A percentile compares a stretch with the other conserved stretches of the same genome.
These are phyloP conservation scores for Papilio machaon DNA, from an alignment of 1,140 invertebrate species.

Conservation along the genomic window DNA sequence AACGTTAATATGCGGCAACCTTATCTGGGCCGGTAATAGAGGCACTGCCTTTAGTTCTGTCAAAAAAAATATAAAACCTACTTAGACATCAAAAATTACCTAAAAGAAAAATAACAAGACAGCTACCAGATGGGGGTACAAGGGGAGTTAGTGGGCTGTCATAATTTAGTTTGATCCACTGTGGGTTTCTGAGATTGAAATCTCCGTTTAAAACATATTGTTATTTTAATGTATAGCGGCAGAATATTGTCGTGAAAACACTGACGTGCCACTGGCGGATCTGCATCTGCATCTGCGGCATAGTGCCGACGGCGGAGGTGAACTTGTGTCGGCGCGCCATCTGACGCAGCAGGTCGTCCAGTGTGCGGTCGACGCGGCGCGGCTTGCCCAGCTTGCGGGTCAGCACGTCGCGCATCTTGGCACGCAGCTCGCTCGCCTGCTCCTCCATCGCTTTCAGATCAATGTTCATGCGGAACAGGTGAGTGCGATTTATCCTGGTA, in stretches of 20 bases:
- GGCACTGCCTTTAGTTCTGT: too few relatives aligned
- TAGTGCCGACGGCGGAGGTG: conserved; percentile 49
- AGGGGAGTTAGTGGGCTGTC: too few relatives aligned
- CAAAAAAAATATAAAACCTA: too few relatives aligned
- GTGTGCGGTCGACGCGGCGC: conserved; percentile 63
- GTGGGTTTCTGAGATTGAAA: too few relatives aligned
- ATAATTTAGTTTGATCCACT: too few relatives aligned
- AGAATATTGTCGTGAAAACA: conserved; percentile 48
- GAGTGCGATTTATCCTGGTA: conserved; percentile 68
- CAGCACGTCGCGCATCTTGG: conserved; percentile 69
- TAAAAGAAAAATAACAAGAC: too few relatives aligned
- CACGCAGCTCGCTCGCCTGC: conserved; percentile 57
- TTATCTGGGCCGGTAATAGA: too few relatives aligned
- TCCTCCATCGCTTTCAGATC: conserved; percentile 70
- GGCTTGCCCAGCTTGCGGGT: conserved; percentile 69
- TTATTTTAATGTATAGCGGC: too few relatives aligned
- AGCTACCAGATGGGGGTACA: too few relatives aligned
- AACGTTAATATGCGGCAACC: too few relatives aligned
- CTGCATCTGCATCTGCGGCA: conserved; percentile 59
- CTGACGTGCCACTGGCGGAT: conserved; percentile 61
- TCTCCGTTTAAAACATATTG: too few relatives aligned
- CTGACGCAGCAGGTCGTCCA: conserved; percentile 69
- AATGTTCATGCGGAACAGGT: conserved; percentile 75
- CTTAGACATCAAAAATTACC: too few relatives aligned
- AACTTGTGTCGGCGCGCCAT: conserved; percentile 72